These are phyloP conservation scores for Hipparchia sbordonii DNA, from an alignment of 2,888 invertebrate species.

Conservation along the genomic window DNA sequence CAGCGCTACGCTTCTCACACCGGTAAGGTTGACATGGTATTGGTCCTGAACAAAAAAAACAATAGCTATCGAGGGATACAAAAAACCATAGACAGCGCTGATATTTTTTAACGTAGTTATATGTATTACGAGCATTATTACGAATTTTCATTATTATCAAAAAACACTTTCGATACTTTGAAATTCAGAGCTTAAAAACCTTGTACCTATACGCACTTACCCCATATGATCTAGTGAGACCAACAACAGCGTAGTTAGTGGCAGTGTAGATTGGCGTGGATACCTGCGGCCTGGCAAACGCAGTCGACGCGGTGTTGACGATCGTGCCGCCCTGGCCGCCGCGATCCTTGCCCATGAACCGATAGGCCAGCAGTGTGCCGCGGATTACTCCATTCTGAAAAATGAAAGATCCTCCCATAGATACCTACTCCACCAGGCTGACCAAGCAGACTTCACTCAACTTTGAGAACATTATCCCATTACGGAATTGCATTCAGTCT, in stretches of 20 bases:
- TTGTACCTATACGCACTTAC: conserved; percentile 60
- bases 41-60: conserved; percentile 79
- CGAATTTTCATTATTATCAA: too few species aligned
- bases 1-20: conserved; percentile 87
- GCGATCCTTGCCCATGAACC: conserved; percentile 89
- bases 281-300: conserved; percentile 86
- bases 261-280: conserved; percentile 90
- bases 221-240: conserved; percentile 88
- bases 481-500: too few species aligned
- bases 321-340: conserved; percentile 90
- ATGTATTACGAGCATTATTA: too few species aligned
- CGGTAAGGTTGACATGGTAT: conserved; percentile 88
- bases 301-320: conserved; percentile 89
- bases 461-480: too few species aligned
- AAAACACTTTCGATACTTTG: too few species aligned
- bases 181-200: too few species aligned
- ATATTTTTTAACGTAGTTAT: too few species aligned
- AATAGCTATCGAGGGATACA: neutral
- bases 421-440: neutral
- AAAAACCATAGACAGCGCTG: too few species aligned
- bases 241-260: conserved; percentile 89
- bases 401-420: neutral
- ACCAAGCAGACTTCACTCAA: neutral
- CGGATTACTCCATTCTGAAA: conserved; percentile 89
- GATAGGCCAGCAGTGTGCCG: conserved; percentile 88